A percentile compares a stretch with the other conserved stretches of the same genome.
Evolutionary conservation across 2,888 invertebrate species (phyloP).

Genomic region (Alsophila aescularia): DNA sequence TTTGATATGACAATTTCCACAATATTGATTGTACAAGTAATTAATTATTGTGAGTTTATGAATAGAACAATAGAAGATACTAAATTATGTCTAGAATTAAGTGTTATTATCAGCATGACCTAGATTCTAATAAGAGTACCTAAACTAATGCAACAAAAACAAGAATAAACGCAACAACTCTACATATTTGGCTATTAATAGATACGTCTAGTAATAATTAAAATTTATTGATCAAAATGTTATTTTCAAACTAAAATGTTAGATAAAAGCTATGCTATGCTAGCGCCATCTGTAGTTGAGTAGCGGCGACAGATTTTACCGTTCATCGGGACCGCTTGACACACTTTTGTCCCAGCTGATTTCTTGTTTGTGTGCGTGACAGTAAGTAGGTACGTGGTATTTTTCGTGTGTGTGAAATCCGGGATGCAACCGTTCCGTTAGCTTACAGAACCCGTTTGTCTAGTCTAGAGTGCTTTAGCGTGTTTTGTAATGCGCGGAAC

Average conservation of each 20-base stretch:
- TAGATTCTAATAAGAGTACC: slow-evolving; percentile 44
- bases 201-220: too few relatives aligned
- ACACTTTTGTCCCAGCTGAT: slow-evolving; percentile 79
- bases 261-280: slow-evolving; percentile 5
- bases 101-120: slow-evolving; percentile 46
- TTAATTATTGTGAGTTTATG: neutral
- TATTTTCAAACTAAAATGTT: neutral
- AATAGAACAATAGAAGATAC: neutral
- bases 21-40: neutral
- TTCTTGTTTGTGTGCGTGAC: slow-evolving; percentile 50
- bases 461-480: slow-evolving; percentile 21
- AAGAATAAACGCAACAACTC: slow-evolving; percentile 29
- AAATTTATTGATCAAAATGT: neutral
- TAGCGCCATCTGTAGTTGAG: slow-evolving; percentile 70
- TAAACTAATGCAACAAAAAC: too few relatives aligned
- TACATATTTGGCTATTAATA: slow-evolving; percentile 22
- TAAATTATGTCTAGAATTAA: slow-evolving; percentile 5
- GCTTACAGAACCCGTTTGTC: slow-evolving; percentile 20
- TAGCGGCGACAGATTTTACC: slow-evolving; percentile 62
- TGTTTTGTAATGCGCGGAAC: slow-evolving; percentile 28
- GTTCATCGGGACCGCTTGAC: slow-evolving; percentile 74
- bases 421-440: slow-evolving; percentile 64
- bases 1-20: neutral
- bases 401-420: slow-evolving; percentile 62
- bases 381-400: slow-evolving; percentile 47